Evolutionary conservation across 2,888 invertebrate genomes (phyloP).

Genomic region (Apotomis turbidana): DNA sequence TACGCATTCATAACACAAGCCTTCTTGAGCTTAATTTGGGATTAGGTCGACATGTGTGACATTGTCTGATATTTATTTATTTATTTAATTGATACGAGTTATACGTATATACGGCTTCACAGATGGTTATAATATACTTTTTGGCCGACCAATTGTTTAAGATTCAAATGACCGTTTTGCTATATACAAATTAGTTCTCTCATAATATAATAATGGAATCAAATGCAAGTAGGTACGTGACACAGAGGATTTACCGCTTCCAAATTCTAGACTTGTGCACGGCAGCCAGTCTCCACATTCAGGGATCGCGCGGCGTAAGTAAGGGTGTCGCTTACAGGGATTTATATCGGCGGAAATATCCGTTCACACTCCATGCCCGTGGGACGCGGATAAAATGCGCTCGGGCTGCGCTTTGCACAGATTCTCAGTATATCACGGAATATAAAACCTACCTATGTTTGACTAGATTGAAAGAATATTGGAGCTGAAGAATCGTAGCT

Average conservation of each 20-base stretch:
- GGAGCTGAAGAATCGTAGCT: constrained; percentile 3
- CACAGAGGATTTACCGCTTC: constrained; percentile 48
- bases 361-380: constrained; percentile 71
- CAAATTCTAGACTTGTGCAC: no score
- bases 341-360: constrained; percentile 78
- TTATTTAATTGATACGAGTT: no score
- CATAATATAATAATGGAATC: constrained; percentile 9
- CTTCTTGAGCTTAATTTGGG: no score
- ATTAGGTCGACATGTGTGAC: no score
- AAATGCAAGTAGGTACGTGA: constrained; percentile 36
- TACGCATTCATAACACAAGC: no score
- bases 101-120: no score
- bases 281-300: constrained; percentile 66
- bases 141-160: no score
- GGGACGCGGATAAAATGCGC: constrained; percentile 66
- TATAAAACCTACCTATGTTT: constrained; percentile 21
- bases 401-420: constrained; percentile 59
- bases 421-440: constrained; percentile 58
- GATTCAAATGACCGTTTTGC: no score
- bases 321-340: constrained; percentile 71
- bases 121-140: no score
- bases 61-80: no score
- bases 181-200: no score
- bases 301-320: constrained; percentile 69
- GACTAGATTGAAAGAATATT: constrained; percentile 32